Evolutionary conservation across 2,113 vertebrate species (phyloP).

Genomic region (Platichthys stellatus): DNA sequence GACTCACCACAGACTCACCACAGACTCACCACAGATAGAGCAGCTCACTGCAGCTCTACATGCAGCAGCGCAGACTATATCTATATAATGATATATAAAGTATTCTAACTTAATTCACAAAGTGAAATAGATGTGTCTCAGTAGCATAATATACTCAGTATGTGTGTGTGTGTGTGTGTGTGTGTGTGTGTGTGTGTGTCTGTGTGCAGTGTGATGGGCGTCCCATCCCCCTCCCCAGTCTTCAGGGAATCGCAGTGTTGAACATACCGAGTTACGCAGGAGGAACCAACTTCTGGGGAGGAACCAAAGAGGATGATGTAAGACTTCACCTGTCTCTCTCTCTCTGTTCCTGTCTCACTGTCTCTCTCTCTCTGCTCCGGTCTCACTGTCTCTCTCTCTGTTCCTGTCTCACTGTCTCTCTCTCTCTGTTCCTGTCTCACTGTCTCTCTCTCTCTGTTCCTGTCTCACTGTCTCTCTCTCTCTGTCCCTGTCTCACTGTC

Average conservation of each 20-base stretch:
- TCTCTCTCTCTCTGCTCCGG: not conserved
- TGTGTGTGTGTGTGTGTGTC: constrained; percentile 15
- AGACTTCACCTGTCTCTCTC: constrained; percentile 55
- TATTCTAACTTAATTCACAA: no score
- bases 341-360: not conserved
- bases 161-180: constrained; percentile 10
- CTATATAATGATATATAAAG: no score
- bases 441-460: not conserved
- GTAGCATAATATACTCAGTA: no score
- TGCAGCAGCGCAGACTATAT: no score
- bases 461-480: not conserved
- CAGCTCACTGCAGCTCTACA: no score
- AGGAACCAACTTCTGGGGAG: constrained; percentile 97
- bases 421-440: not conserved
- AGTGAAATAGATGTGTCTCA: no score
- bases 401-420: not conserved
- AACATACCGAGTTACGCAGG: constrained; percentile 96
- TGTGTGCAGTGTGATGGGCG: constrained; percentile 88
- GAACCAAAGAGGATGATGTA: constrained; percentile 96
- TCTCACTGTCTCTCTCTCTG: constrained; percentile 7
- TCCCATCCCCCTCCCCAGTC: constrained; percentile 91
- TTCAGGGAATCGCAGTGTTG: constrained; percentile 94
- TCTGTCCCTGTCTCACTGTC: not conserved
- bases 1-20: no score
- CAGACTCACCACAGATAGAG: no score